Conservation (phyloP, 1,140 invertebrate species). For the Tetranychus urticae region DNA sequence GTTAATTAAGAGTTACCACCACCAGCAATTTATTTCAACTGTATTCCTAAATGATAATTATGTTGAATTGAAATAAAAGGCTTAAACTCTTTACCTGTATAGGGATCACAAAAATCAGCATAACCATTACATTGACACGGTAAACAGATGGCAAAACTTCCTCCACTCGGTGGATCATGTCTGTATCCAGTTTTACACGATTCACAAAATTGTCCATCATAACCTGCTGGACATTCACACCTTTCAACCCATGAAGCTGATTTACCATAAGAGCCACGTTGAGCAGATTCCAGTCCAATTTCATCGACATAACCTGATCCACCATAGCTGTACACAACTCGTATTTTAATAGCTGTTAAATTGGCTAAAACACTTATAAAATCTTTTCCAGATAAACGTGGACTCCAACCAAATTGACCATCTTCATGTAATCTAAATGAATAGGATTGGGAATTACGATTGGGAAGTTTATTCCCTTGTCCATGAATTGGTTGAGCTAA, state of each 20-base stretch:
- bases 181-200: conserved; percentile 73
- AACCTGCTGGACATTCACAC: conserved; percentile 75
- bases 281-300: conserved; percentile 59
- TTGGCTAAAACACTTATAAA: conserved; percentile 81
- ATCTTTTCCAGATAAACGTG: conserved; percentile 49
- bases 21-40: no score
- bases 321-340: conserved; percentile 57
- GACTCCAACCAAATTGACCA: conserved; percentile 70
- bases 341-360: conserved; percentile 75
- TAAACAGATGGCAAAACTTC: conserved; percentile 73
- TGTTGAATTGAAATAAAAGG: background rate
- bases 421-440: conserved; percentile 70
- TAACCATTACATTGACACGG: conserved; percentile 88
- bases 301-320: conserved; percentile 69
- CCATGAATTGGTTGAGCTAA: conserved; percentile 73
- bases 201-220: conserved; percentile 81
- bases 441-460: conserved; percentile 40
- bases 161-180: conserved; percentile 64
- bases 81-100: conserved; percentile 38
- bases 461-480: conserved; percentile 60
- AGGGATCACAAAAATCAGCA: conserved; percentile 80
- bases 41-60: background rate
- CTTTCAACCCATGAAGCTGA: conserved; percentile 77
- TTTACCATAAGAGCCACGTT: conserved; percentile 45
- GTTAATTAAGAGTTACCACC: no score